These are phyloP conservation scores for Cochlearius cochlearius DNA, from an alignment of 2,113 vertebrate species.

Conservation along the genomic window DNA sequence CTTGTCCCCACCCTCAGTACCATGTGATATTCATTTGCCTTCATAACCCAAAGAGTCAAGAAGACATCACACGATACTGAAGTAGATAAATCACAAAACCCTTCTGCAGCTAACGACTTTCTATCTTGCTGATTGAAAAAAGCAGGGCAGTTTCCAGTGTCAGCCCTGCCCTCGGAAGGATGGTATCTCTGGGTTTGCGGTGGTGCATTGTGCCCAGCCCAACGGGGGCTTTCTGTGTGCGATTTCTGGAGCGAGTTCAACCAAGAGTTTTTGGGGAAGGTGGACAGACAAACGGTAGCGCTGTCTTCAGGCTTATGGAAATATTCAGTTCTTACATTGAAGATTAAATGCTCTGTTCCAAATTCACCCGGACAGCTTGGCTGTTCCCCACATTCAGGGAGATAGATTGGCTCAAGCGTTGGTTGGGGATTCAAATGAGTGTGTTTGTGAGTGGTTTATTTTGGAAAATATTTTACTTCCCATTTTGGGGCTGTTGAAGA, in stretches of 20 bases:
- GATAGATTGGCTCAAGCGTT: neutral
- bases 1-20: neutral
- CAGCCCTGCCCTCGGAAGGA: neutral
- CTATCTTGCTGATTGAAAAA: neutral
- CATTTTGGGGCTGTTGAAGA: neutral
- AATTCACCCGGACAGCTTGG: neutral
- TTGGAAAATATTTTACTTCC: neutral
- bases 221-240: neutral
- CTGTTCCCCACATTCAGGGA: neutral
- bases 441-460: neutral
- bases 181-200: neutral
- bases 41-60: neutral
- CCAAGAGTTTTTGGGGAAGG: neutral
- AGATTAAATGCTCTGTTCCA: neutral
- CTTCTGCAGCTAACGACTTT: fast-evolving
- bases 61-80: neutral
- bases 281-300: neutral
- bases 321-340: neutral
- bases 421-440: neutral
- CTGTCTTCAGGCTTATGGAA: neutral
- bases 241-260: fast-evolving
- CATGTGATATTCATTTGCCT: neutral
- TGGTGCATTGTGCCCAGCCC: neutral
- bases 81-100: neutral
- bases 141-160: neutral